Percentiles rank a stretch among this genome's conserved stretches.
These are phyloP conservation scores for Trypoxylus dichotomus DNA, from an alignment of 1,140 invertebrate species.

Conservation along the genomic window DNA sequence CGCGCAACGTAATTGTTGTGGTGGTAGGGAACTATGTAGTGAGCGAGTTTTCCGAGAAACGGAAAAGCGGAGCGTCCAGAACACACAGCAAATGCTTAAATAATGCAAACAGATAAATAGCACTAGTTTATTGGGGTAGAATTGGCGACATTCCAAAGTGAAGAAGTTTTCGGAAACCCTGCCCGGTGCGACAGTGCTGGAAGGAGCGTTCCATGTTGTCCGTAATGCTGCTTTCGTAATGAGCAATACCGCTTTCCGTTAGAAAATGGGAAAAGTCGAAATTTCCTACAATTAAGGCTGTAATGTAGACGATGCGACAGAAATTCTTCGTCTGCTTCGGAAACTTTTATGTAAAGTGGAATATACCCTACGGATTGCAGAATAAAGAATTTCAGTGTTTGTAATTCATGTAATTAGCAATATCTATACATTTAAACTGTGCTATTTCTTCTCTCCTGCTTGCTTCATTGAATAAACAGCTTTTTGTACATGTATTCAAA, in stretches of 20 bases:
- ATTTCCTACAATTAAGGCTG: neutral
- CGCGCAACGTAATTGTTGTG: neutral
- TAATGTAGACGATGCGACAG: neutral
- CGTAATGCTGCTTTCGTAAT: neutral
- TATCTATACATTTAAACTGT: too few relatives aligned
- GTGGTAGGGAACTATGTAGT: neutral
- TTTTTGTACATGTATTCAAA: neutral
- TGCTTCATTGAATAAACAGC: neutral
- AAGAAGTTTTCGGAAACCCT: neutral
- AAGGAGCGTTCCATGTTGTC: neutral
- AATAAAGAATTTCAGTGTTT: neutral
- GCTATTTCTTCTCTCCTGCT: neutral
- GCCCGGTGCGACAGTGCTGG: neutral
- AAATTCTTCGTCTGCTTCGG: neutral
- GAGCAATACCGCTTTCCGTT: neutral
- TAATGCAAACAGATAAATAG: slow-evolving; percentile 14
- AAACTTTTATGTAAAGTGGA: neutral
- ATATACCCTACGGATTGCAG: neutral
- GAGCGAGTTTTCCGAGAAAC: neutral
- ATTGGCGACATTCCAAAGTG: slow-evolving; percentile 5
- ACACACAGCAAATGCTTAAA: neutral
- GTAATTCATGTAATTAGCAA: too few relatives aligned
- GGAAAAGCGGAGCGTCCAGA: neutral
- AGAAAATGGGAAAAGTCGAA: neutral
- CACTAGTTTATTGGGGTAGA: neutral